Evolutionary conservation across 23 tunicate genomes (phyloP).

Genomic region (Aplidium turbinatum): DNA sequence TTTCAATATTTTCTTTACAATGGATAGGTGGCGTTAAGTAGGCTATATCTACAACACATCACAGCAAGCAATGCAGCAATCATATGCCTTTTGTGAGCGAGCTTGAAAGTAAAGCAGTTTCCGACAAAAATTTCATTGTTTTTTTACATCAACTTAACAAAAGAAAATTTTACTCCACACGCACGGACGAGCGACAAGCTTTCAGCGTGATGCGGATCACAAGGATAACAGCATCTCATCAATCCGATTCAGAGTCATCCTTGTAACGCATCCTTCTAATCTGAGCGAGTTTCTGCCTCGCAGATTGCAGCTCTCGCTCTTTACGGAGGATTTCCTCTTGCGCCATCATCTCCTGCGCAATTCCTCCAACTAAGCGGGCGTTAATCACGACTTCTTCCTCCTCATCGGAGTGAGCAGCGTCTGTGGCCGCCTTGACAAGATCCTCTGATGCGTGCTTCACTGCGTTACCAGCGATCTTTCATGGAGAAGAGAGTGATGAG

Average conservation of each 20-base stretch:
- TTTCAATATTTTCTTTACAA: too few relatives aligned
- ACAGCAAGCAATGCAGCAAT: too few relatives aligned
- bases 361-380: constrained; percentile 82
- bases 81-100: too few relatives aligned
- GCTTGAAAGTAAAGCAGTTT: too few relatives aligned
- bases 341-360: constrained; percentile 98
- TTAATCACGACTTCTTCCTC: constrained; percentile 78
- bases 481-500: not conserved
- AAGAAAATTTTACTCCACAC: too few relatives aligned
- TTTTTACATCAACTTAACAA: too few relatives aligned
- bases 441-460: constrained; percentile 97
- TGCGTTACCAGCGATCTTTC: constrained; percentile 94
- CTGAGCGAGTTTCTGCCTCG: constrained; percentile 89
- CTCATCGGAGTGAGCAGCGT: constrained; percentile 69
- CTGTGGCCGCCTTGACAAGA: constrained; percentile 89
- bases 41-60: too few relatives aligned
- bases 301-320: constrained; percentile 88
- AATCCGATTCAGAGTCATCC: constrained; percentile 83
- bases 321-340: constrained; percentile 95
- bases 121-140: too few relatives aligned
- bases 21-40: too few relatives aligned
- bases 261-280: constrained; percentile 82
- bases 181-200: too few relatives aligned
- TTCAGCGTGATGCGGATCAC: too few relatives aligned
- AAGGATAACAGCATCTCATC: not conserved